Evolutionary conservation across 1,140 invertebrate species (phyloP).

Genomic region (Ips nitidus): DNA sequence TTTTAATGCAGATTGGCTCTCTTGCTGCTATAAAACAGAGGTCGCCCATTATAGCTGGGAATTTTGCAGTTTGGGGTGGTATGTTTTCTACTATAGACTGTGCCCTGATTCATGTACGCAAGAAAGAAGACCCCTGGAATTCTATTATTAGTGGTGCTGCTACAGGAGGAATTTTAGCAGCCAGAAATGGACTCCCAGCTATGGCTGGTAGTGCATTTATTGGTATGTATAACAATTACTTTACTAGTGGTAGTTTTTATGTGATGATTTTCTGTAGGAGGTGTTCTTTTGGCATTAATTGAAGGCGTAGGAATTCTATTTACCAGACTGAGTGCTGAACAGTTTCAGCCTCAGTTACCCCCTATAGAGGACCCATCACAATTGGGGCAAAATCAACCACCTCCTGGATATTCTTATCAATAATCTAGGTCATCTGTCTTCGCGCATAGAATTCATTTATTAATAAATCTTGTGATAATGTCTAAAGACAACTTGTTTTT

Average conservation of each 20-base stretch:
- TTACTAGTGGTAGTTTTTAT: not conserved
- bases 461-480: conserved; percentile 17
- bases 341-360: conserved; percentile 79
- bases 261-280: conserved; percentile 55
- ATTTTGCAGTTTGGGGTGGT: conserved; percentile 93
- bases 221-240: conserved; percentile 49
- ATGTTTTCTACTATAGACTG: conserved; percentile 98
- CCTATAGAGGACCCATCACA: conserved; percentile 69
- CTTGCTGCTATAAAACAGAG: conserved; percentile 83
- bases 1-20: conserved; percentile 61
- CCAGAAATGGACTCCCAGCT: conserved; percentile 89
- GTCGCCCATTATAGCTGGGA: conserved; percentile 90
- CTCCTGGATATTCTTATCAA: conserved; percentile 40
- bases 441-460: not conserved
- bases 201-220: conserved; percentile 96
- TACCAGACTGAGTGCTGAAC: conserved; percentile 84
- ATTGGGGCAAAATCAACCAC: conserved; percentile 37
- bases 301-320: conserved; percentile 95
- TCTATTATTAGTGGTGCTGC: conserved; percentile 95
- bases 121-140: conserved; percentile 99
- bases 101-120: conserved; percentile 86
- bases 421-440: conserved; percentile 23
- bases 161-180: conserved; percentile 92
- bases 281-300: conserved; percentile 90
- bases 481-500: no score